Base-by-base conservation (phyloP, 2,797 vertebrate genomes). In the Pygocentrus nattereri region DNA sequence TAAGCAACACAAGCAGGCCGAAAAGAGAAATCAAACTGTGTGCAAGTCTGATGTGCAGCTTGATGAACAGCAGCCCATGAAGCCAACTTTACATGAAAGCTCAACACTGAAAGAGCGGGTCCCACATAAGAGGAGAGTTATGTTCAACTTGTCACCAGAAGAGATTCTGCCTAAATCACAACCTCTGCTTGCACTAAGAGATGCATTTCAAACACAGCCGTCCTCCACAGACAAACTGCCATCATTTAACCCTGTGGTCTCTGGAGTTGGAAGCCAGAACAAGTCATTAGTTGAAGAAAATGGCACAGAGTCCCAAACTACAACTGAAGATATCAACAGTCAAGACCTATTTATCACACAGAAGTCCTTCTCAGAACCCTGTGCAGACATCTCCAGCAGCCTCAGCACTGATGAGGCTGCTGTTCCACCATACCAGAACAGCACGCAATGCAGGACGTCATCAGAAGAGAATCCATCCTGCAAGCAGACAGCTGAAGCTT, bases 321-420 rank as follows among this genome's bases (percentile, higher is more conserved):
- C 81, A 52, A 83, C 76, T 4, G 93, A 95, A 1, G 90, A 93
- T 2, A 21, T 88, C 0, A 89, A 92, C 89, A 96, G 95, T 83
- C 94, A 96, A 84, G 95, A 96, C 74, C 88, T 96, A 49, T 96
- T 96, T 18, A 95, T 96, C 79, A 96, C 94, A 10, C 95, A 95
- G 87, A 95, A 94, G 84, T 92, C 47, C 0, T 95, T 94, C 87
- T 85, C 87, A 34, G 58, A 78, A 0, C 73, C 88, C 1, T 80
- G 88, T 4, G 49, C 81, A 0, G 82, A 91, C 1, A 18, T 87
- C 0, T 94, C 91, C 52, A 88, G 92, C 85, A 74, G 65, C n/a
- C 3, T 2, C 54, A 68, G 11, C 41, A n/a, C 8, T 25, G 27
- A 68, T 30, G 56, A 84, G 71, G 2, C 38, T 18, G 16, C 44